phyloP scores from a whole-genome alignment of 2,113 vertebrate genomes.

The Petroica traversi region DNA sequence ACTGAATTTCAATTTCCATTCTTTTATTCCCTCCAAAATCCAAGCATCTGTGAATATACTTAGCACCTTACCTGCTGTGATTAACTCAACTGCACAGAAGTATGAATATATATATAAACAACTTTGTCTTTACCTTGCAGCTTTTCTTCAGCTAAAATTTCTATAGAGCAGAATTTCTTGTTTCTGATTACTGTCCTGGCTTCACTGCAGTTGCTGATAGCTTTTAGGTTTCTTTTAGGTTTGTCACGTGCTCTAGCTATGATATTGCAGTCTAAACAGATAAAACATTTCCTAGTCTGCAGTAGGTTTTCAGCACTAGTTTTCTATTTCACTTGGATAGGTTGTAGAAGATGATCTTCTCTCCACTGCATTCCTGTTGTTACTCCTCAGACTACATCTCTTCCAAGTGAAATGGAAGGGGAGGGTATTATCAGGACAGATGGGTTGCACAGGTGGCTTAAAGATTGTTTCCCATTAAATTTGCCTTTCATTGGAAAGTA shows the following conservation, averaged over 20 bases:
- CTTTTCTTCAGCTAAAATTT: background rate
- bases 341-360: background rate
- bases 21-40: background rate
- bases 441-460: background rate
- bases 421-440: background rate
- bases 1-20: background rate
- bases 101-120: background rate
- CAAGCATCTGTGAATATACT: background rate
- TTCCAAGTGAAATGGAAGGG: background rate
- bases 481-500: background rate
- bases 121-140: background rate
- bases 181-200: background rate
- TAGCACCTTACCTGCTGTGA: background rate
- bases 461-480: background rate
- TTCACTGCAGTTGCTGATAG: background rate
- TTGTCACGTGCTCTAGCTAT: background rate
- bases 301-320: background rate
- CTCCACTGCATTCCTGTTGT: background rate
- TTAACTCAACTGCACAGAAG: background rate
- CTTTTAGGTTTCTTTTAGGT: background rate
- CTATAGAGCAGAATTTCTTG: background rate
- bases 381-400: background rate
- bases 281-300: background rate
- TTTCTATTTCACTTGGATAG: background rate
- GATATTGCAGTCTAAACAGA: background rate